Evolutionary conservation across 2,888 invertebrate species (phyloP).

Genomic region (Malthinus seriepunctatus): DNA sequence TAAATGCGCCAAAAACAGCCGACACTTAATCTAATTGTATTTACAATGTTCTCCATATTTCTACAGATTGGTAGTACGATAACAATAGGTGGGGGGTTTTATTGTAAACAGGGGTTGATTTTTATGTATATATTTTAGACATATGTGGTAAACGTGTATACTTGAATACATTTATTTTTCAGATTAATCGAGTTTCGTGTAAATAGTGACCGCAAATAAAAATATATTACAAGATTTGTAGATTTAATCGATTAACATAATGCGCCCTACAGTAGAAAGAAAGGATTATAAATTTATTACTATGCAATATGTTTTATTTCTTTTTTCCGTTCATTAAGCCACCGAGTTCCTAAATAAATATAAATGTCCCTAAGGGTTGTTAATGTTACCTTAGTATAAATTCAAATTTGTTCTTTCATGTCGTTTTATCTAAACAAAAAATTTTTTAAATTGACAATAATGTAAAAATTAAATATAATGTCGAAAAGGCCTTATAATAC

Average conservation of each 20-base stretch:
- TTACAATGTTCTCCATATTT: slow-evolving; percentile 45
- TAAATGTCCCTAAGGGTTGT: no score
- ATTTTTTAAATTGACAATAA: no score
- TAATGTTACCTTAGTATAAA: no score
- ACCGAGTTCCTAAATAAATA: no score
- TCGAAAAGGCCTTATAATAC: no score
- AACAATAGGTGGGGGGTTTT: slow-evolving; percentile 34
- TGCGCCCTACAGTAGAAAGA: slow-evolving; percentile 35
- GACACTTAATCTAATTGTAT: slow-evolving; percentile 50
- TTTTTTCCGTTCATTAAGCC: no score
- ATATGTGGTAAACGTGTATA: slow-evolving; percentile 46
- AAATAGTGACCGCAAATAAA: slow-evolving; percentile 3
- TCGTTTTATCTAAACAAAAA: no score
- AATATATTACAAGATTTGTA: no score
- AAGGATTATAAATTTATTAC: slow-evolving; percentile 37
- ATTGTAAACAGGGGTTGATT: not conserved
- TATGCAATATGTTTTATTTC: no score
- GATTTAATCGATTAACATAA: no score
- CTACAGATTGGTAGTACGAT: slow-evolving; percentile 30
- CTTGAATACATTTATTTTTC: slow-evolving; percentile 39
- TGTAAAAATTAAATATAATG: no score
- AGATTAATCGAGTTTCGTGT: slow-evolving; percentile 33
- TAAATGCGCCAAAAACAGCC: slow-evolving; percentile 43
- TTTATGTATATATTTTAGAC: slow-evolving; percentile 44
- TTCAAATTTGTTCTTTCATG: no score